Base-by-base conservation (phyloP, 2,888 invertebrate species). In the Cheilosia soror region DNA sequence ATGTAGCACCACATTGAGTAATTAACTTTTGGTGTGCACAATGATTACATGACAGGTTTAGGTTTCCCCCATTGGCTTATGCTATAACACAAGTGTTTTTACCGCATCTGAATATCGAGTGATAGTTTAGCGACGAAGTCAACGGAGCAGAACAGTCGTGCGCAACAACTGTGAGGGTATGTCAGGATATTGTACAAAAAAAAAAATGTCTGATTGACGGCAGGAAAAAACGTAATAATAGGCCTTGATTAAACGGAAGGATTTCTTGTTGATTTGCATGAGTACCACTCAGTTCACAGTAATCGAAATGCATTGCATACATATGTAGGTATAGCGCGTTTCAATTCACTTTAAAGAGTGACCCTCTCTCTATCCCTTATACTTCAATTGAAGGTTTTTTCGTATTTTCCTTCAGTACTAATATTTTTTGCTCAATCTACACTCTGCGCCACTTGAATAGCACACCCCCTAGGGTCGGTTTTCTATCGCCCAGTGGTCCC, bases 51-150 rank as follows among this genome's bases (percentile, higher is more conserved):
- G 80, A 60, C 80, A 79, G 51, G 68, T 84, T 58, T 65, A 79
- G 51, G 68, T 84, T 58, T 65, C 72, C 79, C 84, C 75, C 29
- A 27, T 15, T 58, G 66, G 31, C 37, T 27, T 25, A 25, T 51
- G 51, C n/a, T 29, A 42, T 20, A 20, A 9, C 25, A n/a, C 53
- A 55, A 79, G 44, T 51, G 58, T 68, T 81, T 51, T 15, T 31
- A 63, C 57, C 53, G 53, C 75, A 47, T 71, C 60, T 68, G 66
- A 81, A 72, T 68, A 85, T 81, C 81, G 81, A 85, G 66, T 81
- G 76, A 81, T 77, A 85, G 85, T 63, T 85, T 85, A 85, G 81
- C 85, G 85, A 81, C 81, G 62, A 81, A 81, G n/a, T 57, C 57
- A 85, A 57, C 85, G 72, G 68, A 47, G 81, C 85, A 51, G 60